Evolutionary conservation across 1,140 invertebrate species (phyloP).

Genomic region (Conus betulinus): DNA sequence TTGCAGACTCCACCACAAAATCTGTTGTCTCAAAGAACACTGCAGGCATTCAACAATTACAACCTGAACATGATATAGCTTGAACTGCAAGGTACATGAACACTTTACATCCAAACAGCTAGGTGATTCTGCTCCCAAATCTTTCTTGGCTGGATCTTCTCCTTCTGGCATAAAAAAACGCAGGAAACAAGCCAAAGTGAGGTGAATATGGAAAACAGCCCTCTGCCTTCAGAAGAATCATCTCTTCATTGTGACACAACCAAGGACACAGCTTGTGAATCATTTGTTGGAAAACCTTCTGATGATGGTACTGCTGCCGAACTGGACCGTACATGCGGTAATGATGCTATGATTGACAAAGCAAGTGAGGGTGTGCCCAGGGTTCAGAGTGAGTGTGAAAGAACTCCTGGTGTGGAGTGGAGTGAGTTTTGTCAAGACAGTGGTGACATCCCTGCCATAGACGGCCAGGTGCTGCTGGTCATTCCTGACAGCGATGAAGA

Average conservation of each 20-base stretch:
- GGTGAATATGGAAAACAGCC: too few species aligned
- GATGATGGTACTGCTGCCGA: neutral
- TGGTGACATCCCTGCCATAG: neutral
- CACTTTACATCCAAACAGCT: neutral
- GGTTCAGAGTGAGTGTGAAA: neutral
- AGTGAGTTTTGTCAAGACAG: neutral
- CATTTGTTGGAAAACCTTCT: too few species aligned
- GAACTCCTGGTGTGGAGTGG: neutral
- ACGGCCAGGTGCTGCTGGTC: neutral
- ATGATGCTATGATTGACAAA: too few species aligned
- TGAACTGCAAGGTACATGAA: neutral
- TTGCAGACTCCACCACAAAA: neutral
- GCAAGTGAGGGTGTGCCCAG: neutral
- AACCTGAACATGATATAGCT: neutral
- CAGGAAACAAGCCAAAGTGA: too few species aligned
- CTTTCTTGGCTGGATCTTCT: too few species aligned
- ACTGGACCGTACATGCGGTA: too few species aligned
- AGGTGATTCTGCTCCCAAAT: too few species aligned
- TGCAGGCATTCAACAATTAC: neutral
- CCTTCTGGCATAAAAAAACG: too few species aligned
- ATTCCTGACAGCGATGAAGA: neutral
- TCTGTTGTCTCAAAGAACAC: neutral
- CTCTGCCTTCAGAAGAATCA: neutral
- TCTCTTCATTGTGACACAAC: neutral
- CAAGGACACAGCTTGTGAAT: neutral